Base-by-base conservation (phyloP, 2,113 vertebrate species). In the Equus quagga region DNA sequence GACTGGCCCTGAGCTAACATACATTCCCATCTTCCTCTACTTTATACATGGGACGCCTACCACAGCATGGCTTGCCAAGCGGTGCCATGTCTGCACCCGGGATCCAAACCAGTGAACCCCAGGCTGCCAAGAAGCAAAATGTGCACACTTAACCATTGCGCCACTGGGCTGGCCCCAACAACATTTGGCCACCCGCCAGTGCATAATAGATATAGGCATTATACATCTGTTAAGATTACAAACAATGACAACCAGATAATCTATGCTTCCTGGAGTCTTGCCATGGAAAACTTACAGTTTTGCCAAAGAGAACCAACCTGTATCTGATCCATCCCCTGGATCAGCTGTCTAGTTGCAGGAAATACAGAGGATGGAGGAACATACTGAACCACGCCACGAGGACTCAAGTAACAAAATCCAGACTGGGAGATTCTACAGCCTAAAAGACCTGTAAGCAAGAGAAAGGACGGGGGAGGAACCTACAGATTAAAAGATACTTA, bases 381-480 rank as follows among this genome's bases (percentile, higher is more conserved):
- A 75, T 13, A 80, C 7, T 72, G 83, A 89, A 51, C 44, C 56
- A 31, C 28, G 81, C 24, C 23, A 72, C 41, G 5, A 69, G 6
- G 49, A 49, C 56, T 79, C 70, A 81, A 94, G 36, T 44, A 75
- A 91, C 18, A 65, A 92, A 94, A 79, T 49, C 31, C 76, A 92
- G 54, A 51, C 26, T 36, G 44, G 21, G 54, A 62, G n/a, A 64
- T 2, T 21, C 5, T 67, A 14, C 28, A 31, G 11, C 14, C n/a
- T 64, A 67, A 44, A 84, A 73, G 4, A 6, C 49, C 65, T 70
- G 0, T 9, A 78, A 82, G 51, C 67, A 82, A 91, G 64, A 91
- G 28, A 56, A 49, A 70, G 23, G n/a, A 70, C 12, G 24, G 51
- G 91, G 28, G 51, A 79, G 33, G 9, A 62, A 17, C 23, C 69